A percentile compares a stretch with the other conserved stretches of the same genome.
Evolutionary conservation across 2,113 vertebrate species (phyloP).

Genomic region (Hydropotes inermis): DNA sequence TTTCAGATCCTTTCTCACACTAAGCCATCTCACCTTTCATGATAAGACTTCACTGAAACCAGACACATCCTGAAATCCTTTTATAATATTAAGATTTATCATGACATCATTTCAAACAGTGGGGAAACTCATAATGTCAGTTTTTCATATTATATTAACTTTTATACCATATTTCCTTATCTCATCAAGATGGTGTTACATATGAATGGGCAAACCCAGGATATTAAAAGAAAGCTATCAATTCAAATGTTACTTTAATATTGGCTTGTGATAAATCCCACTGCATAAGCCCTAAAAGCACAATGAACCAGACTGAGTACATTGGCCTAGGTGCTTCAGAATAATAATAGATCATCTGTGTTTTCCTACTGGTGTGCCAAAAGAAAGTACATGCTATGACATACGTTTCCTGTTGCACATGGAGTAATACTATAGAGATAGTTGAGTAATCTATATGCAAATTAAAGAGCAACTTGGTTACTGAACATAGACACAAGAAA

Average conservation of each 20-base stretch:
- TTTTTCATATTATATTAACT: constrained; percentile 22
- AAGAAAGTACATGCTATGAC: not conserved
- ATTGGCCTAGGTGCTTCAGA: not conserved
- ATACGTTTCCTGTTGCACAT: not conserved
- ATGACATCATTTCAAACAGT: not conserved
- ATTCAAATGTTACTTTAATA: not conserved
- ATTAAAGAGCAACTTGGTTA: not conserved
- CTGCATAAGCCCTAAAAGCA: not conserved
- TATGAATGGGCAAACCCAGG: not conserved
- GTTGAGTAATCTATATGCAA: not conserved
- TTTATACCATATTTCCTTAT: not conserved
- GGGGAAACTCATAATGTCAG: not conserved
- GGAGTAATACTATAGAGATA: not conserved
- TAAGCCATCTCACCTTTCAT: not conserved
- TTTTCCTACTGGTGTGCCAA: not conserved
- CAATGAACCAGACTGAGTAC: not conserved
- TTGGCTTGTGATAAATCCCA: not conserved
- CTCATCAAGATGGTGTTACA: not conserved
- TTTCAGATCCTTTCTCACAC: not conserved
- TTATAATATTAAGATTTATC: constrained; percentile 16
- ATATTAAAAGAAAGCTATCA: not conserved
- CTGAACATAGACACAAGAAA: not conserved
- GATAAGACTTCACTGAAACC: not conserved
- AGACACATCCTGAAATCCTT: not conserved
- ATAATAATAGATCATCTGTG: not conserved